Base-by-base conservation (phyloP, 2,888 invertebrate species). In the Acrobasis repandana region DNA sequence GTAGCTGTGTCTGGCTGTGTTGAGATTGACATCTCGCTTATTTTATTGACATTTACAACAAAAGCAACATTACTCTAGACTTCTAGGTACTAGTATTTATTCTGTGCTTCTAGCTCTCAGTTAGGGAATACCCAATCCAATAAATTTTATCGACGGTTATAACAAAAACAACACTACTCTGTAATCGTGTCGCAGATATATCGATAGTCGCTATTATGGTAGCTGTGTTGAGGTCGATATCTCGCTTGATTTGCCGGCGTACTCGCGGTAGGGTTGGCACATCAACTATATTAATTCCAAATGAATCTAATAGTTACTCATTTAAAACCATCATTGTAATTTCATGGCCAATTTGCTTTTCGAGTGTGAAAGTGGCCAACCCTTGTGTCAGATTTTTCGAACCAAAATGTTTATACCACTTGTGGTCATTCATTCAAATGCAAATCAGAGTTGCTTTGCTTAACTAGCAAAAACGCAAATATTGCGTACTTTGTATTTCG, bases 231-330 rank as follows among this genome's bases (percentile, higher is more conserved):
- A 66, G 69, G 72, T 74, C 76, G 76, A 79, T 80, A 82, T 73
- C 71, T 74, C 78, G 78, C 75, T 76, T 79, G 77, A 83, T 82
- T 80, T 77, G 75, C 74, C 72, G 70, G 71, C 69, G 64, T 70
- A 65, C 66, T 71, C 65, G 63, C 61, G 54, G 56, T 72, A 79
- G 80, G 82, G 81, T 63, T 79, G 76, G 57, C 70, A 18, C 28
- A 33, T n/a, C 33, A 34, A n/a, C n/a, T 33, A 3, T n/a, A 9
- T 9, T 38, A 38, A 14, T 43, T 43, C 43, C 43, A 43, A 43
- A 14, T 43, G 43, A 43, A 43, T n/a, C n/a, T n/a, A n/a, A n/a
- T 10, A 10, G 43, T 2, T 14, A 43, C 43, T 43, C 43, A 43
- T 43, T 28, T 28, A 2, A 28, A 28, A 28, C 6, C 28, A 28